Base-by-base conservation (phyloP, 2,888 invertebrate genomes). In the Lasioglossum leucozonium region DNA sequence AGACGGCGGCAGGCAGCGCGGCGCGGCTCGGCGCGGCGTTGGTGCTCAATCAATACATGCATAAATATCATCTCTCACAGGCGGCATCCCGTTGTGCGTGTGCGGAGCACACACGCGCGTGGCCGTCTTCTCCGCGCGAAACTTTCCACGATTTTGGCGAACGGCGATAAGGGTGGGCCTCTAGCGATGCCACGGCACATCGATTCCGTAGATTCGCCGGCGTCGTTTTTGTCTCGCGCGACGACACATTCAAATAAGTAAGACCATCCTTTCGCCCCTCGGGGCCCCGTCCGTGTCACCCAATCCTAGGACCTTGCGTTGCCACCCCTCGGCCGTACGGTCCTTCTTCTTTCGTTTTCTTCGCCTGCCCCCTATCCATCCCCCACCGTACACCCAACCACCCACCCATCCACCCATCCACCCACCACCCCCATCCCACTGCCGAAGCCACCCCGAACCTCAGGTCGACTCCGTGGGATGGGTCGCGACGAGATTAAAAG, bases 211-310 rank as follows among this genome's bases (percentile, higher is more conserved):
- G 90, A 92, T 92, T 93, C 91, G 86, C 87, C 88, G 81, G 72
- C 72, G 89, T 89, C 91, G 91, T 93, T 94, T 93, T 93, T 93
- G 93, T 93, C 93, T 92, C 93, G 93, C 88, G 92, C 94, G 92
- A 92, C 94, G 94, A 93, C 94, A 94, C 94, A 94, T 94, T 94
- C 94, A 94, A 94, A 94, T 94, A 94, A 94, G 94, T 94, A 94
- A 93, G 92, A 89, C 86, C 89, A 88, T 87, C 87, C 88, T 84
- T 83, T 73, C 62, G 75, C 81, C 86, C 77, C 77, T 86, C 84
- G 89, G 85, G 83, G 88, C 83, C 82, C 82, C 86, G 55, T 34
- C 77, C 84, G 88, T 85, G 82, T 80, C 87, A 67, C 75, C 87
- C 88, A 82, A 86, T 86, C 76, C 88, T 77, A 87, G 51, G 82